Evolutionary conservation across 1,140 invertebrate genomes (phyloP).

Genomic region (Diorhabda elongata): DNA sequence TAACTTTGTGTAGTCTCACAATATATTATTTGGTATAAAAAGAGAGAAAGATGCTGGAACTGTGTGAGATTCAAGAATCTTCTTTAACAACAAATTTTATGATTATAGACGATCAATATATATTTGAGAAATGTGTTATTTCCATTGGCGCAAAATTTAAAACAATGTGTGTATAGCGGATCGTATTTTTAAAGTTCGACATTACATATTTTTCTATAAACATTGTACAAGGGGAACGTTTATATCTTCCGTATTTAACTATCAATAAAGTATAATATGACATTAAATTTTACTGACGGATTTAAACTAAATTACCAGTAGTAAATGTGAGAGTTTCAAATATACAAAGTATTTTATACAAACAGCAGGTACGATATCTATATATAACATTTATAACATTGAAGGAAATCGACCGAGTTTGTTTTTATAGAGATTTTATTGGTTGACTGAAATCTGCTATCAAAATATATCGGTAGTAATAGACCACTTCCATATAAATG

Average conservation of each 20-base stretch:
- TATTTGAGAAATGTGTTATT: neutral
- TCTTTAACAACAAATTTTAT: neutral
- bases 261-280: constrained; percentile 19
- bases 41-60: too few species aligned
- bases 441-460: too few species aligned
- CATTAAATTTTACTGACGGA: constrained; percentile 16
- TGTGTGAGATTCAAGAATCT: neutral
- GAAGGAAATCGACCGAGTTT: too few species aligned
- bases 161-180: neutral
- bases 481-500: too few species aligned
- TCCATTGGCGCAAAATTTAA: neutral
- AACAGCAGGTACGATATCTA: constrained; percentile 3
- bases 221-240: constrained; percentile 14
- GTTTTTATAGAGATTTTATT: too few species aligned
- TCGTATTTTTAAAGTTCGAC: constrained; percentile 1
- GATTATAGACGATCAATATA: neutral
- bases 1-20: too few species aligned
- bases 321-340: constrained; percentile 15
- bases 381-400: too few species aligned
- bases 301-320: constrained; percentile 18
- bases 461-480: too few species aligned
- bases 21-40: too few species aligned
- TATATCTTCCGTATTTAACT: constrained; percentile 12
- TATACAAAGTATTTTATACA: constrained; percentile 19
- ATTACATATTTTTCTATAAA: constrained; percentile 8